phyloP scores from a whole-genome alignment of 2,797 vertebrate genomes.

The Simalia tracyae region DNA sequence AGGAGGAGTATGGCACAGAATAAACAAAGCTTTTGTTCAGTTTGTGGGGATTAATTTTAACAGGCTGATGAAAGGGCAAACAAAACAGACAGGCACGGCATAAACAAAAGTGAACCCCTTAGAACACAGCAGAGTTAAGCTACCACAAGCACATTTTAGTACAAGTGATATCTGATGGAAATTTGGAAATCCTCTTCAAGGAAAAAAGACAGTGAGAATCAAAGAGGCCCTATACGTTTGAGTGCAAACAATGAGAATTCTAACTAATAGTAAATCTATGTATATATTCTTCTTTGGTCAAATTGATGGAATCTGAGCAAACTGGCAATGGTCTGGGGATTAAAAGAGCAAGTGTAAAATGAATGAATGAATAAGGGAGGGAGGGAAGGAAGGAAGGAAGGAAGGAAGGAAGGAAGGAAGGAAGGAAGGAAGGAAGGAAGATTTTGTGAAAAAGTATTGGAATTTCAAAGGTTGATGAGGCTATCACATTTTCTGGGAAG shows the following conservation, averaged over 20 bases:
- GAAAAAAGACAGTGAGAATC: not conserved
- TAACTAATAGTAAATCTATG: not conserved
- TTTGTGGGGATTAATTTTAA: slow-evolving; percentile 19
- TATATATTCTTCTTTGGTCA: not conserved
- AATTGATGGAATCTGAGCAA: not conserved
- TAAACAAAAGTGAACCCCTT: not conserved
- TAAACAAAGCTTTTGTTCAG: slow-evolving; percentile 18
- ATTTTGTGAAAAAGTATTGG: not conserved
- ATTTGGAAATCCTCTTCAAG: not conserved
- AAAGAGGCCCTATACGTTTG: not conserved
- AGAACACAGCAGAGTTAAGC: slow-evolving; percentile 1
- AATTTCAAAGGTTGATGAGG: not conserved
- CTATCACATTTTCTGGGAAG: not conserved
- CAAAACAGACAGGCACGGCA: not conserved
- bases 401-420: no score
- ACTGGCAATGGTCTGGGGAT: not conserved
- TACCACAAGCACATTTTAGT: not conserved
- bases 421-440: not conserved
- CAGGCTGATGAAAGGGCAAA: not conserved
- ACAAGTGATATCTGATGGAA: not conserved
- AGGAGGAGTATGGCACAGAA: slow-evolving; percentile 18
- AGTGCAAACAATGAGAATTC: not conserved
- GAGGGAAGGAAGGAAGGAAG: no score
- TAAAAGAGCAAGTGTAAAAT: not conserved
- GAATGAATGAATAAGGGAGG: not conserved